A percentile compares a stretch with the other conserved stretches of the same genome.
These are phyloP conservation scores for Gavialis gangeticus DNA, from an alignment of 2,113 vertebrate species.

Conservation along the genomic window DNA sequence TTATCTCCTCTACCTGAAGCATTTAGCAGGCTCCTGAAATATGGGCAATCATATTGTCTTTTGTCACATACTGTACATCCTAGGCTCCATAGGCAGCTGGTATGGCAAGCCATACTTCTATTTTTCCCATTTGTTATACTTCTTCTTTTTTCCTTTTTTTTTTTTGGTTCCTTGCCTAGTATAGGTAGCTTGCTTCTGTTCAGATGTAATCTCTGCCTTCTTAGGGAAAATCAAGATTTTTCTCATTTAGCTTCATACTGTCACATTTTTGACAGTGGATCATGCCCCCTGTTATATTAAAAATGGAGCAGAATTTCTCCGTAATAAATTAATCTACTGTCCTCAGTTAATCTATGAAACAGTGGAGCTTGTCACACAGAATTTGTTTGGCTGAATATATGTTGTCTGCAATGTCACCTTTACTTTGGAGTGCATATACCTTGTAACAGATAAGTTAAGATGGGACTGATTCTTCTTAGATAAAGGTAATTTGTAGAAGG, in stretches of 20 bases:
- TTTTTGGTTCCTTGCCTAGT: not conserved
- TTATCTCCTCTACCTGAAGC: constrained; percentile 55
- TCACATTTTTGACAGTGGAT: not conserved
- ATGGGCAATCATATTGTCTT: constrained; percentile 56
- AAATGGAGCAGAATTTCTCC: not conserved
- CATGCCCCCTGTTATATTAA: not conserved
- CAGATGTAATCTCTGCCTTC: not conserved
- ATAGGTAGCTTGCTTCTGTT: not conserved
- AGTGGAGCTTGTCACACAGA: accelerated
- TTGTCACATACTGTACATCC: constrained; percentile 40
- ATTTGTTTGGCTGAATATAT: accelerated
- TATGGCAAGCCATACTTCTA: constrained; percentile 50
- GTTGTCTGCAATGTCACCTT: not conserved
- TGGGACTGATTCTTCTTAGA: not conserved
- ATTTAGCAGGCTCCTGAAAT: constrained; percentile 58
- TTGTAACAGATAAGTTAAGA: not conserved
- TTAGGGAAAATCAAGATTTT: not conserved
- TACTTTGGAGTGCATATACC: not conserved
- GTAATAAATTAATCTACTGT: not conserved
- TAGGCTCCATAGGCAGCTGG: not conserved
- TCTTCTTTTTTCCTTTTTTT: constrained; percentile 27
- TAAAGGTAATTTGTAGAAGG: not conserved
- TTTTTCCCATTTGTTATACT: not conserved
- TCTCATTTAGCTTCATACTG: not conserved
- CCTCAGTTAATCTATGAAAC: not conserved